phyloP scores from a whole-genome alignment of 1,140 invertebrate genomes.

The Eubasilissa regina region DNA sequence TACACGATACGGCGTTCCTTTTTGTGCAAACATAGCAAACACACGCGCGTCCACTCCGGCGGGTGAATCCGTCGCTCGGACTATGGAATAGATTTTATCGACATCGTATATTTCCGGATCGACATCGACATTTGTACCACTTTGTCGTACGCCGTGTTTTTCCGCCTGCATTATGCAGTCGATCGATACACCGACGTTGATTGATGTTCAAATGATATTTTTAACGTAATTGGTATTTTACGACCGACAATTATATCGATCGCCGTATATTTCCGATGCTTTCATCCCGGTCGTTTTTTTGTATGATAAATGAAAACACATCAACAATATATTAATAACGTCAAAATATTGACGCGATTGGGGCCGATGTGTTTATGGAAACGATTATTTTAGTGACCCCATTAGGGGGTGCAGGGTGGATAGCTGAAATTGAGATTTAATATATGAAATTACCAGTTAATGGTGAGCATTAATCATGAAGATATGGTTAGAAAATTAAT shows the following conservation, averaged over 20 bases:
- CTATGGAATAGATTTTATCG: not conserved
- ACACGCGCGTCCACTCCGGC: too few species aligned
- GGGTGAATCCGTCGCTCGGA: too few species aligned
- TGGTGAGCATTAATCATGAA: constrained; percentile 28
- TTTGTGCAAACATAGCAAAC: too few species aligned
- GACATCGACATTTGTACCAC: not conserved
- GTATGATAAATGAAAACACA: constrained; percentile 30
- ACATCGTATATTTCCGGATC: not conserved
- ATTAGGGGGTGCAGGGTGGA: constrained; percentile 5
- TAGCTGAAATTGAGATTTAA: constrained; percentile 38
- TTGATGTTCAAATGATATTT: constrained; percentile 38
- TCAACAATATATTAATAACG: constrained; percentile 25
- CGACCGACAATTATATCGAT: constrained; percentile 41
- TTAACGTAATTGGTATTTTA: constrained; percentile 46
- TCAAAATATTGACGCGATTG: constrained; percentile 24
- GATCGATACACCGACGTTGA: constrained; percentile 29
- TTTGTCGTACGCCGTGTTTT: not conserved
- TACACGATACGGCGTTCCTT: too few species aligned
- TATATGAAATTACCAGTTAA: constrained; percentile 33
- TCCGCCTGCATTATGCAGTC: constrained; percentile 8
- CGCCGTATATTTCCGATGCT: not conserved
- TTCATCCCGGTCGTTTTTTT: not conserved
- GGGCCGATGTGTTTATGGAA: constrained; percentile 27
- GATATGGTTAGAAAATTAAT: constrained; percentile 29
- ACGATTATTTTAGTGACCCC: constrained; percentile 4